Base-by-base conservation (phyloP, 2,888 invertebrate genomes). In the Sclerodermus sp. region DNA sequence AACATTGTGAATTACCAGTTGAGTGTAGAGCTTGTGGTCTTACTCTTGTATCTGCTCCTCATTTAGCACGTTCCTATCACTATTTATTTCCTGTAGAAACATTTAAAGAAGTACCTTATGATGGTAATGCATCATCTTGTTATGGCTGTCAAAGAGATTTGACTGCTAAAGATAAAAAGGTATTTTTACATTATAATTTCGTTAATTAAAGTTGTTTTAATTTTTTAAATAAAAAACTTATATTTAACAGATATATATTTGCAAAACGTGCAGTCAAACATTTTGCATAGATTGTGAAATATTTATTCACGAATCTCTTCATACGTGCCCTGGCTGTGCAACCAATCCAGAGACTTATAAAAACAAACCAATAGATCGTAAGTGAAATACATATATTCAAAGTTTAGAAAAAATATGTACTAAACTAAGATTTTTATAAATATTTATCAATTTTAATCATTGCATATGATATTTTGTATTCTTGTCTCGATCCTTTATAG, bases 311-410 rank as follows among this genome's bases (percentile, higher is more conserved):
- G 93, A 93, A 64, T 90, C 93, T 0, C 81, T 99, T 46, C 98
- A 99, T 79, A 91, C 93, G 34, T 99, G 99, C 78, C 97, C 98
- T 13, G 96, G 95, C 38, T 99, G 99, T 80, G 88, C 93, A n/a
- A 87, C 90, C 1, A 85, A 83, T 77, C 78, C 80, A 40, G 70
- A 79, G 44, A 81, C 81, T 16, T 83, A 64, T 50, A 15, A 39
- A 18, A 39, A 39, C 8, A 16, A 15, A 34, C 34, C 4, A 34
- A 34, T 34, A 34, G 34, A 34, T 23, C 23, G 23, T 23, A 23
- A 23, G 23, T 23, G 23, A 23, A 23, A 23, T 5, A 23, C 8
- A 23, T 23, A 23, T 23, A 23, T 23, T 23, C 8, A 23, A 5
- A 23, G 8, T 5, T 23, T 23, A 23, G 8, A 23, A 5, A 8